Percentiles rank a stretch among this genome's conserved stretches.
Evolutionary conservation across 2,888 invertebrate species (phyloP).

Genomic region (Nasonia oneida): DNA sequence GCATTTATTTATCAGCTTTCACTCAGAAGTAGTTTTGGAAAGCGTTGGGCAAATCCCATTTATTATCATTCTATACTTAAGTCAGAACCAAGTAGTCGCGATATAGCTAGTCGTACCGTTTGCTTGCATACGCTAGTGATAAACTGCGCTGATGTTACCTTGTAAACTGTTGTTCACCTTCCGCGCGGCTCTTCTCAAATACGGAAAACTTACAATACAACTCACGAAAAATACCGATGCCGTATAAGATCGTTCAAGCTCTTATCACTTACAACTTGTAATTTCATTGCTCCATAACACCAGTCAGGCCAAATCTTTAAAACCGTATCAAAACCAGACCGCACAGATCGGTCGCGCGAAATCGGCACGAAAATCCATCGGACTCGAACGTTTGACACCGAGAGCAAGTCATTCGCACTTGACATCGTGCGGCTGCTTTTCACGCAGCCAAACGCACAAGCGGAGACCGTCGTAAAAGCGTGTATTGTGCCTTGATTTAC

Average conservation of each 20-base stretch:
- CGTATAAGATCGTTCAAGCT: no score
- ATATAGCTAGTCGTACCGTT: no score
- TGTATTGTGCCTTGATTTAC: neutral
- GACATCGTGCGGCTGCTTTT: neutral
- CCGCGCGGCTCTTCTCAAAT: no score
- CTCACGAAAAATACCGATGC: no score
- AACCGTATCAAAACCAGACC: constrained; percentile 35
- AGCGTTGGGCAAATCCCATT: no score
- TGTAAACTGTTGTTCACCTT: no score
- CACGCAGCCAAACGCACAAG: neutral
- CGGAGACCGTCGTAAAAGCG: neutral
- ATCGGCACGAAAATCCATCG: constrained; percentile 22
- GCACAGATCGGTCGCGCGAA: constrained; percentile 18
- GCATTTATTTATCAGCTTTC: neutral
- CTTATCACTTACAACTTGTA: neutral
- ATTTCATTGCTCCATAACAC: neutral
- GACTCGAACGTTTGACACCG: neutral
- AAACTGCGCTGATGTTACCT: no score
- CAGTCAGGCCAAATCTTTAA: constrained; percentile 22
- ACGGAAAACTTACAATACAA: no score
- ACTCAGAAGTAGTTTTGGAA: neutral
- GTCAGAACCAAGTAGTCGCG: no score
- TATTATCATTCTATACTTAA: no score
- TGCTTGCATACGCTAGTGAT: no score
- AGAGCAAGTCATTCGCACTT: neutral